Evolutionary conservation across 2,113 vertebrate species (phyloP).

Genomic region (Vicugna pacos): DNA sequence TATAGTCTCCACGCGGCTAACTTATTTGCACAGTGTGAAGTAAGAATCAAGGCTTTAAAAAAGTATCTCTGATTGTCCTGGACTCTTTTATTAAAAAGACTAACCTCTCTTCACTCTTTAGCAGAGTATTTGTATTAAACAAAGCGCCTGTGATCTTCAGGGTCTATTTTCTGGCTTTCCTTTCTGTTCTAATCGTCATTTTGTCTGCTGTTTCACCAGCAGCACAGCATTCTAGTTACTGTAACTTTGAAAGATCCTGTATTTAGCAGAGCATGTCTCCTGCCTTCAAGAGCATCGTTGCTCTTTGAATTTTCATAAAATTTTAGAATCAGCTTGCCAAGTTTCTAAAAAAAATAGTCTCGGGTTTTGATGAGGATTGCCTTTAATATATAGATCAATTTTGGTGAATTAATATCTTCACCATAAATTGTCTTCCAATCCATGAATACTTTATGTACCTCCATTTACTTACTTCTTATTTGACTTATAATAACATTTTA

Average conservation of each 20-base stretch:
- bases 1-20: too few species aligned
- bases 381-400: neutral
- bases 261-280: neutral
- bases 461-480: neutral
- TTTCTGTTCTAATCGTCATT: neutral
- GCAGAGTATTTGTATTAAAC: neutral
- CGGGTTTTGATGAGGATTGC: neutral
- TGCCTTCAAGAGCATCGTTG: neutral
- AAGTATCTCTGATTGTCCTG: neutral
- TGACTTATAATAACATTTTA: too few species aligned
- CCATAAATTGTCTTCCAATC: neutral
- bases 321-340: neutral
- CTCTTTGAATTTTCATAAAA: conserved; percentile 28
- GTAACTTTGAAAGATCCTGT: neutral
- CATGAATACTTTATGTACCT: neutral
- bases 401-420: neutral
- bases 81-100: neutral
- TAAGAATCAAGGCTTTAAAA: neutral
- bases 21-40: neutral
- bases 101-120: neutral
- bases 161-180: neutral
- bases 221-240: neutral
- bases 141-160: too few species aligned
- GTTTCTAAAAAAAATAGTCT: neutral
- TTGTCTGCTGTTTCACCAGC: neutral